Base-by-base conservation (phyloP, 2,888 invertebrate genomes). In the Hoplodrina blanda region DNA sequence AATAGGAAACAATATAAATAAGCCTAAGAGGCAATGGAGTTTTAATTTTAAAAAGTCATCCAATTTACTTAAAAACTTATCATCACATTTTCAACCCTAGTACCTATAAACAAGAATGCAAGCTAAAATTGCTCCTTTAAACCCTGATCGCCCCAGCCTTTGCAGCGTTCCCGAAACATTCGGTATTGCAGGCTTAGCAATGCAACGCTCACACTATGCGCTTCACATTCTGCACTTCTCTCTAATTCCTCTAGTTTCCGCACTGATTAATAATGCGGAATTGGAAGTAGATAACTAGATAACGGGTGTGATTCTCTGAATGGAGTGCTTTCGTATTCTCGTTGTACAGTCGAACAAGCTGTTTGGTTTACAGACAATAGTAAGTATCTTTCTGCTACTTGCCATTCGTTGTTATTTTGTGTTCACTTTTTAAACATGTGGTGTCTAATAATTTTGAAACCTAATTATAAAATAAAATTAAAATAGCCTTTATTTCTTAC, bases 231-330 rank as follows among this genome's bases (percentile, higher is more conserved):
- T 44, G 1, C 41, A 19, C 53, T 57, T 15, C 52, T 50, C 30
- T 50, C 44, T 68, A 44, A 75, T 37, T 50, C 62, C 33, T 20
- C 44, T 59, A 54, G 41, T 44, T 54, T 25, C 75, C 57, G 25
- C 68, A 62, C 54, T 49, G 59, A 68, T 76, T 62, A 54, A 67
- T 54, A 75, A 69, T 72, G 59, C 25, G 20, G 54, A 50, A 52
- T 55, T 63, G 41, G 49, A 33, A 63, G 44, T 53, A 25, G 41
- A 54, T 73, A 50, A 52, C 6, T 53, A 25, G 41, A 54, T 73
- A 50, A 52, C 6, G n/a, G 50, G 13, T 57, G 37, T 57, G 17
- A 49, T 50, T 50, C 8, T 41, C 41, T 20, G 20, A 13, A 7
- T 15, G 19, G 50, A 30, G 44, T 33, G 33, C 2, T 52, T 56